These are phyloP conservation scores for Proisotoma minuta DNA, from an alignment of 2,888 invertebrate genomes.

Conservation along the genomic window DNA sequence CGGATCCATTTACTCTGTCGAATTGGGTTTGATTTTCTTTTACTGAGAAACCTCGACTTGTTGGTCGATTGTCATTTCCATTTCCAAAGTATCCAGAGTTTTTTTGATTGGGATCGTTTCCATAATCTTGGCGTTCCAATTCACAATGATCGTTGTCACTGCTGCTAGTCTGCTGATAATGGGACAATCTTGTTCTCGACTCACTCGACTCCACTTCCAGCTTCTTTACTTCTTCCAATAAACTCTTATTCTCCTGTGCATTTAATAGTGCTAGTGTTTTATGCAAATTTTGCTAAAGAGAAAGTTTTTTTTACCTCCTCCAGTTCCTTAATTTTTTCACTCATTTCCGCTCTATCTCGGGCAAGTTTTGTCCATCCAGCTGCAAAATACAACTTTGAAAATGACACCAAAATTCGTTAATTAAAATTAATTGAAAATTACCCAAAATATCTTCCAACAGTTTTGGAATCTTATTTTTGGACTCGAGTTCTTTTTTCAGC, in stretches of 20 bases:
- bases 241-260: neutral
- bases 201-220: no score
- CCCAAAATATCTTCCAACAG: neutral
- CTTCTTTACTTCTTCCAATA: neutral
- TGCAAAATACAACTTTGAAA: neutral
- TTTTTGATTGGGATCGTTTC: no score
- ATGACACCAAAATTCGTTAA: neutral
- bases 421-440: neutral
- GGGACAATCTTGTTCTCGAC: no score
- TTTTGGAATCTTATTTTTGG: neutral
- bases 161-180: no score
- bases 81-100: no score
- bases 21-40: no score
- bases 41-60: no score
- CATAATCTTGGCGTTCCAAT: no score
- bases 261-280: no score
- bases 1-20: neutral
- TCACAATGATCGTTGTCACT: no score
- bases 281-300: no score
- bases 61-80: no score
- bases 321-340: neutral
- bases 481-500: conserved; percentile 1
- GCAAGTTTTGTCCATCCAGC: neutral
- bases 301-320: neutral
- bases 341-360: neutral